Evolutionary conservation across 2,113 vertebrate genomes (phyloP).

Genomic region (Uria aalge): DNA sequence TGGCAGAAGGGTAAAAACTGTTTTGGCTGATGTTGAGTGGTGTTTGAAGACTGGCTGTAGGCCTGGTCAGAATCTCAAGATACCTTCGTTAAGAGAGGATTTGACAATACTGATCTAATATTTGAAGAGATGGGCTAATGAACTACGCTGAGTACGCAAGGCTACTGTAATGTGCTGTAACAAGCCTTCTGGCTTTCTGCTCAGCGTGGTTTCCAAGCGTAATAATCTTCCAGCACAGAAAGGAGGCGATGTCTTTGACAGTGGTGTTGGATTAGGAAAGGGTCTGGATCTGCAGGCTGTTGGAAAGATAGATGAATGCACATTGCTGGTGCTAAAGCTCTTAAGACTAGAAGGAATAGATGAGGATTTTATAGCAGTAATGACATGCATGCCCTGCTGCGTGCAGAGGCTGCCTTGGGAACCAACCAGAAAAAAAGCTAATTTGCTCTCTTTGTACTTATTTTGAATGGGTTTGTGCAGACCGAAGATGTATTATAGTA

Average conservation of each 20-base stretch:
- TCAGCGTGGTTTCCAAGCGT: background rate
- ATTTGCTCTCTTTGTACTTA: slow-evolving; percentile 26
- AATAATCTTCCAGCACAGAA: background rate
- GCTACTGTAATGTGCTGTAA: background rate
- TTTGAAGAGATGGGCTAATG: background rate
- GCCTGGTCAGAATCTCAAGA: background rate
- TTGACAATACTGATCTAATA: background rate
- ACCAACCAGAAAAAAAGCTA: background rate
- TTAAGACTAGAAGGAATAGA: background rate
- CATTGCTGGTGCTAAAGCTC: background rate
- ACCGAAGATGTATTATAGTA: background rate
- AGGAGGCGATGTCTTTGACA: background rate
- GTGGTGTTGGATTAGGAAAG: background rate
- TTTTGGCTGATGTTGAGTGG: background rate
- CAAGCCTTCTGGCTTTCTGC: background rate
- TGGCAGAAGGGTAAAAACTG: background rate
- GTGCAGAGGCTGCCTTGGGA: slow-evolving; percentile 17
- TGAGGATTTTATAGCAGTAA: background rate
- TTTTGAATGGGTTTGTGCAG: background rate
- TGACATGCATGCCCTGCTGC: slow-evolving; percentile 7
- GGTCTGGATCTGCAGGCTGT: background rate
- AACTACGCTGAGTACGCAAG: background rate
- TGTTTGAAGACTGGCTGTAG: background rate
- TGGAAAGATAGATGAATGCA: background rate
- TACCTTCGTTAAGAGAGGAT: background rate